phyloP scores from a whole-genome alignment of 2,888 invertebrate species.

The Oligia latruncula region DNA sequence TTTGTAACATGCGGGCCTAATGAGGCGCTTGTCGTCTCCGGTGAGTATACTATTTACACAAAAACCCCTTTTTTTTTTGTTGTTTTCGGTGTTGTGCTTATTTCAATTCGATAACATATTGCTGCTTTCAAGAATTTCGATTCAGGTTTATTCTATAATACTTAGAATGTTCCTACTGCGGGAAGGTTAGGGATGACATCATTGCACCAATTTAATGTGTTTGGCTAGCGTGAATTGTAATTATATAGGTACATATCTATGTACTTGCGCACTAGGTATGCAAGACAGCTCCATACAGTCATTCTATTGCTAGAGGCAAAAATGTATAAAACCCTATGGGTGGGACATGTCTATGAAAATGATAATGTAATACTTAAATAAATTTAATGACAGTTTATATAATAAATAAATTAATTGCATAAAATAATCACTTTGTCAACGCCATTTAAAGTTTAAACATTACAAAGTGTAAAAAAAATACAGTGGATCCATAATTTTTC shows the following conservation, averaged over 20 bases:
- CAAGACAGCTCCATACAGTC: background rate
- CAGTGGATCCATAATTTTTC: too few relatives aligned
- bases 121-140: background rate
- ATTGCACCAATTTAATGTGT: slow-evolving; percentile 50
- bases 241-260: slow-evolving; percentile 8
- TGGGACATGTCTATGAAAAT: too few relatives aligned
- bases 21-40: slow-evolving; percentile 98
- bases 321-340: background rate
- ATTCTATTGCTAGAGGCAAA: background rate
- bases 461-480: background rate
- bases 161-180: slow-evolving; percentile 4
- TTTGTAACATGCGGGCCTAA: slow-evolving; percentile 98
- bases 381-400: background rate
- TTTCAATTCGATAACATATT: background rate
- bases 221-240: slow-evolving; percentile 39
- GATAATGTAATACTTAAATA: too few relatives aligned
- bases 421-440: background rate
- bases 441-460: background rate
- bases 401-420: background rate
- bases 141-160: background rate
- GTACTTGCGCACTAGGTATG: slow-evolving; percentile 22
- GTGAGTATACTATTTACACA: slow-evolving; percentile 86
- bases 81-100: slow-evolving; percentile 20
- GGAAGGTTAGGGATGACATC: slow-evolving; percentile 47
- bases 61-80: slow-evolving; percentile 36